These are phyloP conservation scores for Decapterus maruadsi DNA, from an alignment of 2,797 vertebrate genomes.

Conservation along the genomic window DNA sequence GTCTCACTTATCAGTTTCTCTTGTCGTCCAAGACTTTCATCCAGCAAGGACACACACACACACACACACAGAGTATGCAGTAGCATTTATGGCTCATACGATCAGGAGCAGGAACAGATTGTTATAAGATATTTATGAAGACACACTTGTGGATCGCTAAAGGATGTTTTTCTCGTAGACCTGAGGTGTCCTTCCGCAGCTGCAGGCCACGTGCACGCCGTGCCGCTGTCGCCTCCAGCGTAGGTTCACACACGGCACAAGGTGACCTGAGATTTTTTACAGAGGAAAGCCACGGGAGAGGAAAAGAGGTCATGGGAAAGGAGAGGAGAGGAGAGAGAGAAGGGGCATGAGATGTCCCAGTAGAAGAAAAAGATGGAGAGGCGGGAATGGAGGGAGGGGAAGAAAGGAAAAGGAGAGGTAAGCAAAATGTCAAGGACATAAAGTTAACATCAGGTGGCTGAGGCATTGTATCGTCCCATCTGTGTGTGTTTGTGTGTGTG, in stretches of 20 bases:
- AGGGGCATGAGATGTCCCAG: slow-evolving; percentile 58
- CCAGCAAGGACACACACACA: not conserved
- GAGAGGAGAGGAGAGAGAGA: slow-evolving; percentile 2
- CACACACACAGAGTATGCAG: not conserved
- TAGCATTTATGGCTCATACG: slow-evolving; percentile 10
- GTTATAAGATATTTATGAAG: slow-evolving; percentile 6
- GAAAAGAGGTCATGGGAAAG: slow-evolving; percentile 73
- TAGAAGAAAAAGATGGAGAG: slow-evolving; percentile 36
- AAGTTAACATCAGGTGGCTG: slow-evolving; percentile 60
- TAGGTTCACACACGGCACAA: slow-evolving; percentile 20
- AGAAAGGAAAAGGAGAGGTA: slow-evolving; percentile 53
- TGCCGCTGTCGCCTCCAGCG: not conserved
- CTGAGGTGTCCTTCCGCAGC: not conserved
- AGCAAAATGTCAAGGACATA: slow-evolving; percentile 76
- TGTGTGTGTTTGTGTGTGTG: slow-evolving; percentile 19
- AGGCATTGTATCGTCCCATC: slow-evolving; percentile 36
- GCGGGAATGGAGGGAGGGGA: slow-evolving; percentile 1
- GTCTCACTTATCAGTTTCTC: slow-evolving; percentile 4
- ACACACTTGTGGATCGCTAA: slow-evolving; percentile 17
- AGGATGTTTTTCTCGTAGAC: not conserved
- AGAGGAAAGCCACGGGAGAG: slow-evolving; percentile 20
- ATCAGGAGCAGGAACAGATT: slow-evolving; percentile 13
- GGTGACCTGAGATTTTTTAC: slow-evolving; percentile 43
- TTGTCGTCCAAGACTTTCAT: not conserved
- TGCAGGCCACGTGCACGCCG: not conserved